A percentile compares a stretch with the other conserved stretches of the same genome.
These are phyloP conservation scores for Dendrolimus kikuchii DNA, from an alignment of 1,140 invertebrate species.

Conservation along the genomic window DNA sequence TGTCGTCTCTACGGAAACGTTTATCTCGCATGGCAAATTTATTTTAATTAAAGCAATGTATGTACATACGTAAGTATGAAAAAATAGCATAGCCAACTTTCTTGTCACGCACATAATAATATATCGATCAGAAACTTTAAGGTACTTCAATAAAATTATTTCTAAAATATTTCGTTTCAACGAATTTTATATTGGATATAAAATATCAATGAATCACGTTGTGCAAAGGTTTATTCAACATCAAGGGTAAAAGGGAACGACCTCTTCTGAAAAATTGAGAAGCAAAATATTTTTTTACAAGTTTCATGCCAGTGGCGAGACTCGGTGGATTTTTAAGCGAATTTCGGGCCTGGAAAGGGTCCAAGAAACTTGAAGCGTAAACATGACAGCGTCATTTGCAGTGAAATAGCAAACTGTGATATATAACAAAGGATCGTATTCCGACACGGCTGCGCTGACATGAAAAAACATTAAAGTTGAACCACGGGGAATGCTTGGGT, in stretches of 20 bases:
- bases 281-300: conserved; percentile 16
- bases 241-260: background rate
- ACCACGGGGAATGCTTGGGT: conserved; percentile 18
- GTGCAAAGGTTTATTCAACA: no score
- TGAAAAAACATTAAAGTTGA: conserved; percentile 33
- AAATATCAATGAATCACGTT: no score
- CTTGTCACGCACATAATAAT: no score
- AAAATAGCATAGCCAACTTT: no score
- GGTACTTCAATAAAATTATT: no score
- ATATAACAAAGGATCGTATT: conserved; percentile 30
- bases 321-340: conserved; percentile 33
- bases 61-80: no score
- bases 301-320: conserved; percentile 29
- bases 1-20: no score
- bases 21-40: no score
- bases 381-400: conserved; percentile 33
- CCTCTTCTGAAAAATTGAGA: background rate
- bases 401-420: conserved; percentile 31
- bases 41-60: no score
- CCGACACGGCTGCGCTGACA: conserved; percentile 28
- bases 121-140: no score
- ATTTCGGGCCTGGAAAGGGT: conserved; percentile 24
- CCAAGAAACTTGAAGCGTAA: conserved; percentile 38
- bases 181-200: no score
- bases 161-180: no score